phyloP scores from a whole-genome alignment of 64 coral and sea anemone genomes.

The Dendrophyllia cribrosa region DNA sequence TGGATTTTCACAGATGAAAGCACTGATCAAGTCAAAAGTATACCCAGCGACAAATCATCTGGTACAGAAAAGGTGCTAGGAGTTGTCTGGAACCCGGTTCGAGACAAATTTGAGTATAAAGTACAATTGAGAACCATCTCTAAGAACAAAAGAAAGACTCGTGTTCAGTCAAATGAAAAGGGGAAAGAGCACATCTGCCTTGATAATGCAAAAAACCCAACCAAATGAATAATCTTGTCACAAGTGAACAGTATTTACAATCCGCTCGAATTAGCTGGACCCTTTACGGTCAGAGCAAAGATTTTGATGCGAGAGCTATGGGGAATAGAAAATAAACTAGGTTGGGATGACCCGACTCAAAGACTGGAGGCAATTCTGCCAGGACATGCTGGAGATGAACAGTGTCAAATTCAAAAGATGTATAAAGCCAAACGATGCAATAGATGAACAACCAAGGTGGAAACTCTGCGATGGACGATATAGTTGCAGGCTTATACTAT shows the following conservation, averaged over 20 bases:
- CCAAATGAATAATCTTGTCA: slow-evolving; percentile 8
- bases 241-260: slow-evolving; percentile 31
- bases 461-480: not conserved
- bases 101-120: slow-evolving; percentile 18
- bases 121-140: not conserved
- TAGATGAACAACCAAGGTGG: slow-evolving; percentile 31
- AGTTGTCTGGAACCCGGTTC: slow-evolving; percentile 19
- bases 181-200: too few relatives aligned
- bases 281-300: slow-evolving; percentile 19
- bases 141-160: not conserved
- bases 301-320: slow-evolving; percentile 52
- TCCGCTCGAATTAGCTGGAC: not conserved
- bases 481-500: slow-evolving; percentile 29
- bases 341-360: slow-evolving; percentile 2
- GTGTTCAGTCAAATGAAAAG: too few relatives aligned
- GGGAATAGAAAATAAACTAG: not conserved
- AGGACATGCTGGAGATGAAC: not conserved
- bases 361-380: not conserved
- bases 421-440: not conserved
- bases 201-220: not conserved
- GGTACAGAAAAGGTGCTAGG: slow-evolving; percentile 62
- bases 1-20: slow-evolving; percentile 58
- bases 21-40: not conserved
- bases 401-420: not conserved
- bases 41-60: slow-evolving; percentile 9